These are phyloP conservation scores for Hippocampus zosterae DNA, from an alignment of 2,113 vertebrate species.

Conservation along the genomic window DNA sequence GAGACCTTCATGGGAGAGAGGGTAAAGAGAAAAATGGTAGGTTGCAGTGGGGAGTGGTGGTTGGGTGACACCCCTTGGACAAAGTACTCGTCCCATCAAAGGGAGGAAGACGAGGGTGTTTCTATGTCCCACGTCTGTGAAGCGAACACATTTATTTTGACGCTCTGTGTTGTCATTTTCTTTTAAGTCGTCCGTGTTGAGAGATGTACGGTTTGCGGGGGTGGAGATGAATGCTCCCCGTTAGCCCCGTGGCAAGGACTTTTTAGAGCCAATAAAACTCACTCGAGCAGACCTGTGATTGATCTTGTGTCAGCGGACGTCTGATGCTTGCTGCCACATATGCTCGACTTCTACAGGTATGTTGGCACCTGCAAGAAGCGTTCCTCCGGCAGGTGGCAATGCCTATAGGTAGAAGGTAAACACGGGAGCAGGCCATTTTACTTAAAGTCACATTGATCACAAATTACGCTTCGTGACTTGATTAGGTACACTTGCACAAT, in stretches of 20 bases:
- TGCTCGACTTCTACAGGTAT: not conserved
- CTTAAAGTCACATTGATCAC: not conserved
- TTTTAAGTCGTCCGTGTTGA: slow-evolving; percentile 45
- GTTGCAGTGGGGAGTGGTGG: slow-evolving; percentile 2
- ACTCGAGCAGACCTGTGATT: slow-evolving; percentile 49
- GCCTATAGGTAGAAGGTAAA: not conserved
- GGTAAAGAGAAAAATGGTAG: not conserved
- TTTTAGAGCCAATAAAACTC: slow-evolving; percentile 53
- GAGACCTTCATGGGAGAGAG: slow-evolving; percentile 35
- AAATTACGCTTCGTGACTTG: not conserved
- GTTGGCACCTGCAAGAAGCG: not conserved
- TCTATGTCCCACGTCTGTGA: slow-evolving; percentile 53
- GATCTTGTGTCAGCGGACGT: slow-evolving; percentile 36
- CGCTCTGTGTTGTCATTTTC: slow-evolving; percentile 52
- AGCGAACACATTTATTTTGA: slow-evolving; percentile 47
- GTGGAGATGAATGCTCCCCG: slow-evolving; percentile 43
- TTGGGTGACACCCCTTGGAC: slow-evolving; percentile 13
- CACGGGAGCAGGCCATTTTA: not conserved
- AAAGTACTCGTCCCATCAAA: slow-evolving; percentile 55
- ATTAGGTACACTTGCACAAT: no score
- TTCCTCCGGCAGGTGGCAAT: not conserved
- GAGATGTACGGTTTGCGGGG: slow-evolving; percentile 46
- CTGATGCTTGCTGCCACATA: slow-evolving; percentile 4
- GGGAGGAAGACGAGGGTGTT: slow-evolving; percentile 38
- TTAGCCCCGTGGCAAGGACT: slow-evolving; percentile 49